Conservation (phyloP, 2,888 invertebrate species). For the Rhagium mordax region DNA sequence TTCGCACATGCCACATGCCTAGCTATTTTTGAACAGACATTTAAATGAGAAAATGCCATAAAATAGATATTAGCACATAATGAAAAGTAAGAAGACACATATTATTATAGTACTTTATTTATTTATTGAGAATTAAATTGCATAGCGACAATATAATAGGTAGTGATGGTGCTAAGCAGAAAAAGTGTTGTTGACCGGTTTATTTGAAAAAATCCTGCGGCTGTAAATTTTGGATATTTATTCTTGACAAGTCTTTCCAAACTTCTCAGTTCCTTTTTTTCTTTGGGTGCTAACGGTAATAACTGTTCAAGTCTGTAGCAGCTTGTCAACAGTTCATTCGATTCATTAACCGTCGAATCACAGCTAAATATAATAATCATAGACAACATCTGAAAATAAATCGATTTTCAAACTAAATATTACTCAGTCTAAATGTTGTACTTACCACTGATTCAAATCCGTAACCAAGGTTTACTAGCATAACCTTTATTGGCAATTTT, state of each 20-base stretch:
- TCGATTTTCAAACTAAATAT: too few species aligned
- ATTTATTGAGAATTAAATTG: constrained; percentile 16
- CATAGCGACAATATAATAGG: constrained; percentile 20
- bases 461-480: neutral
- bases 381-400: constrained; percentile 11
- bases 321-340: neutral
- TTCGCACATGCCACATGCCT: too few species aligned
- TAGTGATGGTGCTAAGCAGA: constrained; percentile 1
- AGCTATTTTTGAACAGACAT: too few species aligned
- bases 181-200: constrained; percentile 8
- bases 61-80: too few species aligned
- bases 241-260: neutral
- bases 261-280: constrained; percentile 11
- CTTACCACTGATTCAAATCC: neutral
- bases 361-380: constrained; percentile 3
- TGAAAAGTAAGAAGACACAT: too few species aligned
- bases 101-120: neutral
- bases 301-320: constrained; percentile 13
- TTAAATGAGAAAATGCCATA: too few species aligned
- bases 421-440: too few species aligned
- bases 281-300: neutral
- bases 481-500: neutral
- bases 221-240: constrained; percentile 8
- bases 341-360: neutral
- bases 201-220: constrained; percentile 10